phyloP scores from a whole-genome alignment of 2,888 invertebrate genomes.

The Phania funesta region DNA sequence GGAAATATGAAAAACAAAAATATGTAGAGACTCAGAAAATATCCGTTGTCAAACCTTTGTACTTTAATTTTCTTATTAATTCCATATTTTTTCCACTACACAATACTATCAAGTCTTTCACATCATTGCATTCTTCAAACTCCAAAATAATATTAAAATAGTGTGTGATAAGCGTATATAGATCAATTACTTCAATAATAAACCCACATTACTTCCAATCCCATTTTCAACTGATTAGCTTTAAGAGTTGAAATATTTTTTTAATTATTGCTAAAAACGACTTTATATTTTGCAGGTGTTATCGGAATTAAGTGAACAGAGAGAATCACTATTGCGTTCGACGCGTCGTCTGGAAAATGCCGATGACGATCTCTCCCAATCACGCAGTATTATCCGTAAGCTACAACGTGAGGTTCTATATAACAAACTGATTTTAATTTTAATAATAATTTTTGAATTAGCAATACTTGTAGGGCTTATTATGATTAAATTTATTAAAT shows the following conservation, averaged over 20 bases:
- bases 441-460: conserved; percentile 87
- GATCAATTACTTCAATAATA: too few relatives aligned
- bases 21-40: too few relatives aligned
- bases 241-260: not conserved
- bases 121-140: too few relatives aligned
- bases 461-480: conserved; percentile 84
- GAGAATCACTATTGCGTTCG: conserved; percentile 86
- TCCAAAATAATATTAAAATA: too few relatives aligned
- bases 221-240: too few relatives aligned
- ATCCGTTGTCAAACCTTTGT: too few relatives aligned
- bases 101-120: too few relatives aligned
- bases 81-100: too few relatives aligned
- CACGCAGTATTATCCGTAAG: conserved; percentile 84
- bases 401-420: conserved; percentile 87
- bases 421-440: conserved; percentile 87
- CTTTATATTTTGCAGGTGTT: conserved; percentile 82
- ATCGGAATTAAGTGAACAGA: conserved; percentile 87
- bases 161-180: too few relatives aligned
- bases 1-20: too few relatives aligned
- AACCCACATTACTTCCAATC: too few relatives aligned
- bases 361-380: conserved; percentile 85
- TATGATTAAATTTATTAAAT: conserved; percentile 83
- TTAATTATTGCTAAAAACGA: not conserved
- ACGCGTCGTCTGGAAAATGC: conserved; percentile 86
- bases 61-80: too few relatives aligned